phyloP scores from a whole-genome alignment of 1,140 invertebrate species.

The Calephelis nemesis region DNA sequence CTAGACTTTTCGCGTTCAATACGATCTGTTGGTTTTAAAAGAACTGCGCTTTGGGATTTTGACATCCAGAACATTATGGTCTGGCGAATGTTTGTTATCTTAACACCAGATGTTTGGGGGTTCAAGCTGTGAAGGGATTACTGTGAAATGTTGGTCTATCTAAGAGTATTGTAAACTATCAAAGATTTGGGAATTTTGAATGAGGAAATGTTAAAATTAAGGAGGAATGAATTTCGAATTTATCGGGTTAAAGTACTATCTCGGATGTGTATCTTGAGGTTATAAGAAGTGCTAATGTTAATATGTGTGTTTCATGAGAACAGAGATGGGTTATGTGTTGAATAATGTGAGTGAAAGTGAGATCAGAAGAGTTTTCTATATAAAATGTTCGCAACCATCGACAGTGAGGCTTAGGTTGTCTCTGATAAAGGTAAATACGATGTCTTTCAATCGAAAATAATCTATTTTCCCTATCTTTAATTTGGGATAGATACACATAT shows the following conservation, averaged over 20 bases:
- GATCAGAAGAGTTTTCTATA: not conserved
- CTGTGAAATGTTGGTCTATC: not conserved
- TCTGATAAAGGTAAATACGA: not conserved
- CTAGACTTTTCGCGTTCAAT: not conserved
- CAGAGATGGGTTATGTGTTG: not conserved
- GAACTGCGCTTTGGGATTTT: conserved; percentile 3
- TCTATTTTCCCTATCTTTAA: not conserved
- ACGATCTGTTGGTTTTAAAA: not conserved
- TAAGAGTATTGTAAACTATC: not conserved
- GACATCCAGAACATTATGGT: not conserved
- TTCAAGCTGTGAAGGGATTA: not conserved
- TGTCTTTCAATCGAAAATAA: not conserved
- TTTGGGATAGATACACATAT: not conserved
- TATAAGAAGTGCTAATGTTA: not conserved
- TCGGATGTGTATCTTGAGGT: not conserved
- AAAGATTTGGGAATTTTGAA: not conserved
- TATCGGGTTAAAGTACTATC: not conserved
- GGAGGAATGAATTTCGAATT: no score
- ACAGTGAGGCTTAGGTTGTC: not conserved
- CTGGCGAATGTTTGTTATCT: not conserved
- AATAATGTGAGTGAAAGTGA: not conserved
- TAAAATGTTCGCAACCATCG: not conserved
- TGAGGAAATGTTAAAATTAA: not conserved
- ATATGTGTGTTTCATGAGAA: no score
- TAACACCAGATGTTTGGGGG: not conserved